Conservation (phyloP, 2,113 vertebrate species). For the Otus sunia region DNA sequence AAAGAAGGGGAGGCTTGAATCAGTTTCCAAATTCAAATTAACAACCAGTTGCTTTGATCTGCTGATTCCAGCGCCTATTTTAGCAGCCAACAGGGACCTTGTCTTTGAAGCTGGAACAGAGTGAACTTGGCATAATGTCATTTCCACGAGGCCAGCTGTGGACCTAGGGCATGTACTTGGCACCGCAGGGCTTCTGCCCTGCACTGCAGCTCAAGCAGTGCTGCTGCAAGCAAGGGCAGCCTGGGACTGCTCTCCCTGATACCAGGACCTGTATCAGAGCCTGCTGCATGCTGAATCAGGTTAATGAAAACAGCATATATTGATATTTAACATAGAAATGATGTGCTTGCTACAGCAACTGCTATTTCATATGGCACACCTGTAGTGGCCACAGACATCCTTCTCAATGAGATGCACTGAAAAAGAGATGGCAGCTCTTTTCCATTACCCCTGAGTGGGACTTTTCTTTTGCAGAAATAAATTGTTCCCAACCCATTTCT, state of each 20-base stretch:
- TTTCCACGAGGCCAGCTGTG: not conserved
- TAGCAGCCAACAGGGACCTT: not conserved
- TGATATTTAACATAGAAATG: not conserved
- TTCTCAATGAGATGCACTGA: not conserved
- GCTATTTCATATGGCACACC: not conserved
- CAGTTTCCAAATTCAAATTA: not conserved
- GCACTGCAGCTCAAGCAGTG: not conserved
- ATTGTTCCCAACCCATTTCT: not conserved
- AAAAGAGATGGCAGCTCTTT: not conserved
- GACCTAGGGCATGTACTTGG: not conserved
- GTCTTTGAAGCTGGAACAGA: not conserved
- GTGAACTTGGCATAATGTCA: not conserved
- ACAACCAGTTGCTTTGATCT: not conserved
- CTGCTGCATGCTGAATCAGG: not conserved
- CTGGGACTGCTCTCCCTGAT: not conserved
- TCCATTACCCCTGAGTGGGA: not conserved
- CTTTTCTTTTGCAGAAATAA: not conserved
- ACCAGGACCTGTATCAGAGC: not conserved
- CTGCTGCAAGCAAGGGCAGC: not conserved
- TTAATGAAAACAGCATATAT: not conserved
- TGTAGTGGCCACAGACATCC: not conserved
- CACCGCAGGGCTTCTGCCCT: not conserved
- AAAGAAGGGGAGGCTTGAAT: not conserved
- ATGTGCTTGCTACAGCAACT: not conserved
- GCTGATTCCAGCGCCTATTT: not conserved